Evolutionary conservation across 2,888 invertebrate species (phyloP).

Genomic region (Mythimna albipuncta): DNA sequence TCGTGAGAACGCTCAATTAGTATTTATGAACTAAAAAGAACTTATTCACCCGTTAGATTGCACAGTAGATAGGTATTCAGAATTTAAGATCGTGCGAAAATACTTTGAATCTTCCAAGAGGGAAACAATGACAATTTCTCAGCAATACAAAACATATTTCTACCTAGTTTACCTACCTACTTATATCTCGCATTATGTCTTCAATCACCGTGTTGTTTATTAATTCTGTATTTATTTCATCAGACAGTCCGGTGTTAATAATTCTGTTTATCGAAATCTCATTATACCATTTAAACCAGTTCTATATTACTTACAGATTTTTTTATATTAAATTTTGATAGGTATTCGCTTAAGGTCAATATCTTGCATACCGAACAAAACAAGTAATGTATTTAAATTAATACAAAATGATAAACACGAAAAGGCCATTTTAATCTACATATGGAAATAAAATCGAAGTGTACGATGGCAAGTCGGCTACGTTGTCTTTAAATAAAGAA

Average conservation of each 20-base stretch:
- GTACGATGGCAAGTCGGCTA: background rate
- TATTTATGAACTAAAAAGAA: conserved; percentile 61
- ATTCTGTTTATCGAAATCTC: conserved; percentile 29
- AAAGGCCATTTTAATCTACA: conserved; percentile 47
- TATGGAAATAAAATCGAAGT: conserved; percentile 55
- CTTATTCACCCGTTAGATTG: conserved; percentile 72
- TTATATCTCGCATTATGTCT: conserved; percentile 9
- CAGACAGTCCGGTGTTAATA: conserved; percentile 1
- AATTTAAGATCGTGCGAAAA: conserved; percentile 81
- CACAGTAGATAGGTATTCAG: conserved; percentile 65
- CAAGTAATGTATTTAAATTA: conserved; percentile 42
- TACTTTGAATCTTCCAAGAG: conserved; percentile 57
- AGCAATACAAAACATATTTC: conserved; percentile 50
- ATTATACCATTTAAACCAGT: conserved; percentile 39
- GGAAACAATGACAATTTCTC: conserved; percentile 52
- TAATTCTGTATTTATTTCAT: conserved; percentile 25
- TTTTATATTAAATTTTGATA: conserved; percentile 18
- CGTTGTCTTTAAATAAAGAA: conserved; percentile 25
- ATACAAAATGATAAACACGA: conserved; percentile 34
- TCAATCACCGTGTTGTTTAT: conserved; percentile 14
- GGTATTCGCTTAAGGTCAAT: conserved; percentile 47
- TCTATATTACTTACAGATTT: conserved; percentile 20
- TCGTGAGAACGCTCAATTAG: conserved; percentile 77
- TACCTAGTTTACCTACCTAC: conserved; percentile 44
- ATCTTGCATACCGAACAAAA: conserved; percentile 41